Evolutionary conservation across 2,888 invertebrate genomes (phyloP), one percentile per base, ranked within the genome.

Genomic region (Flabesymbios commensalis): DNA sequence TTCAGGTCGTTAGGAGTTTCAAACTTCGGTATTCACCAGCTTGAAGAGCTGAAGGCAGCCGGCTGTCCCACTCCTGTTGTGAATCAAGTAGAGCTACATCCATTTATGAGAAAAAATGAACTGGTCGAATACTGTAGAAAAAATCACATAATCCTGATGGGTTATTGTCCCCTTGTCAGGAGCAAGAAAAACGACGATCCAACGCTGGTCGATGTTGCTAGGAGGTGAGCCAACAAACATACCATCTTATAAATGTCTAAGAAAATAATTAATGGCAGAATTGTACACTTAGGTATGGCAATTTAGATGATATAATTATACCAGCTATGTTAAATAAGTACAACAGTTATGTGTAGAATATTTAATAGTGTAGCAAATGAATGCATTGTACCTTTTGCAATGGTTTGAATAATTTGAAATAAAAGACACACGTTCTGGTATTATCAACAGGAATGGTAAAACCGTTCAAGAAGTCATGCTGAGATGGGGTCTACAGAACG

Each of bases 61-160:
- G 75, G 75, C 0, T 55, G 70, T 28, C 75, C 76, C 3, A 57
- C 65, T 0, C 77, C 77, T 17, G 45, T 67, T 31, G 75, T 77
- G 57, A 77, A 77, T 58, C 77, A 77, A 52, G 69, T 76, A 26
- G 76, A 76, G 59, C 63, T 76, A 2, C 74, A 76, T 52, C 69
- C 72, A 7, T 76, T 71, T 69, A 65, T 66, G 62, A 64, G 65
- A 52, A 69, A 71, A 39, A 24, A 42, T 5, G 72, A 73, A 1
- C 57, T 76, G 2, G 74, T 75, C 19, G 28, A 64, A 2, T 76
- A 72, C 61, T 76, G 76, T 60, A 43, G 49, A 24, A 48, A 70
- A 19, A 66, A 75, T 42, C 64, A 61, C 10, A 73, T 76, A 5
- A 58, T 67, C 17, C 65, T 75, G n/a, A 75, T 74, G 71, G 75